Evolutionary conservation across 2,113 vertebrate genomes (phyloP).

Genomic region (Prunella fulvescens): DNA sequence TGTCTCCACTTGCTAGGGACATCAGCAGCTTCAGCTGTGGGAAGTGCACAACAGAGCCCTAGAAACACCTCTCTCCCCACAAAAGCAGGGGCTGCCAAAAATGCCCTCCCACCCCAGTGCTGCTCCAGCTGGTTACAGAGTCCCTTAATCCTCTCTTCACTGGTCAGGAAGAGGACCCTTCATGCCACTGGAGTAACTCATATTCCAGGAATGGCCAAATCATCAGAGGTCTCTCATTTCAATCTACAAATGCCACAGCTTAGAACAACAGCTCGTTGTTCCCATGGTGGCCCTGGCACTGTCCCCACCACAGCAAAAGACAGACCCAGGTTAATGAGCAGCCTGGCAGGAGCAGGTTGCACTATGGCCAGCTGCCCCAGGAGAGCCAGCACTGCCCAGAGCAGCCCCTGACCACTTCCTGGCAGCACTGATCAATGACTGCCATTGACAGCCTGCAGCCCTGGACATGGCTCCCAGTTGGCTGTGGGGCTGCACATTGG

Average conservation of each 20-base stretch:
- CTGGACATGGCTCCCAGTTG: background rate
- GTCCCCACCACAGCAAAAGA: background rate
- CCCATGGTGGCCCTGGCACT: background rate
- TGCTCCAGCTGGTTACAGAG: background rate
- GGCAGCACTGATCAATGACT: background rate
- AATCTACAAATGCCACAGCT: accelerated
- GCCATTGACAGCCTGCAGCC: background rate
- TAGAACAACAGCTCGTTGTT: accelerated
- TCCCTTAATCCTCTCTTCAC: background rate
- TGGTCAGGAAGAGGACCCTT: background rate
- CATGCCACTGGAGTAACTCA: background rate
- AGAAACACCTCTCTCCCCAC: background rate
- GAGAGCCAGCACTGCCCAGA: background rate
- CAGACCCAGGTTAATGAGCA: background rate
- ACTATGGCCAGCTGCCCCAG: background rate
- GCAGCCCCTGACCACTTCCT: background rate
- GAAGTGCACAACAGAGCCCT: background rate
- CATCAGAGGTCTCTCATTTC: background rate
- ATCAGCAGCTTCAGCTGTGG: background rate
- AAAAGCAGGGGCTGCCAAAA: background rate
- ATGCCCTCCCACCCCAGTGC: background rate
- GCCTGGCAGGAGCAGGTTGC: background rate
- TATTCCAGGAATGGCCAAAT: background rate
- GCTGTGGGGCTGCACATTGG: accelerated
- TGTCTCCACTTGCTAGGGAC: background rate